Evolutionary conservation across 2,888 invertebrate genomes (phyloP), one percentile per base, ranked within the genome.

Genomic region (Cremastinae sp.): DNA sequence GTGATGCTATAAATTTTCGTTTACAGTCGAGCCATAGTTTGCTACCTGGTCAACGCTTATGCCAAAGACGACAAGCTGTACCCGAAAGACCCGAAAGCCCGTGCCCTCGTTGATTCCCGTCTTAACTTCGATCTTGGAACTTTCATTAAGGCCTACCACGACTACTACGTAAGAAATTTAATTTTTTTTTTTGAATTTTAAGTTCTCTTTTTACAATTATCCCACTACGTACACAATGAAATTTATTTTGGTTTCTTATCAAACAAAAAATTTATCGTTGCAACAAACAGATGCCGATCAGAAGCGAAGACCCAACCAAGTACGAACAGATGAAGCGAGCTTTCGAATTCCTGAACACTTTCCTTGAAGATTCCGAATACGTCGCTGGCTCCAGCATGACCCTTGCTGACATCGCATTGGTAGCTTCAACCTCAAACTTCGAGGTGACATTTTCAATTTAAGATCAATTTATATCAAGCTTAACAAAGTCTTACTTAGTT

Each of bases 61-160:
- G 93, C 91, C 1, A 94, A 95, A 88, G 92, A 94, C 83, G 94
- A 93, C 84, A 90, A 91, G 0, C 90, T 96, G 58, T 92, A 90
- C 82, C 96, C 96, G 7, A 94, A 94, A 84, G 95, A 95, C 80
- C 92, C 94, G 8, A 93, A 94, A 85, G 93, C 93, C 80, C 92
- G 95, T 45, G 96, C 95, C 0, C 66, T 93, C 9, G 93, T 96
- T 56, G 95, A 96, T 88, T 94, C 95, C 87, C 91, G 94, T 61
- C 90, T 96, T 74, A 95, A 93, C 90, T 96, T 95, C 89, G 96
- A 96, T 85, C 92, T 59, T 16, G 59, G 28, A 45, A 59, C 59
- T 1, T 12, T 59, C 43, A 20, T 20, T 8, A 59, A 53, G 22
- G 22, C 22, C 9, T 53, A 22, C 51, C n/a, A 10, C 51, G 51